A percentile compares a stretch with the other conserved stretches of the same genome.
Conservation (phyloP, 2,797 vertebrate species). For the Silurus aristotelis region DNA sequence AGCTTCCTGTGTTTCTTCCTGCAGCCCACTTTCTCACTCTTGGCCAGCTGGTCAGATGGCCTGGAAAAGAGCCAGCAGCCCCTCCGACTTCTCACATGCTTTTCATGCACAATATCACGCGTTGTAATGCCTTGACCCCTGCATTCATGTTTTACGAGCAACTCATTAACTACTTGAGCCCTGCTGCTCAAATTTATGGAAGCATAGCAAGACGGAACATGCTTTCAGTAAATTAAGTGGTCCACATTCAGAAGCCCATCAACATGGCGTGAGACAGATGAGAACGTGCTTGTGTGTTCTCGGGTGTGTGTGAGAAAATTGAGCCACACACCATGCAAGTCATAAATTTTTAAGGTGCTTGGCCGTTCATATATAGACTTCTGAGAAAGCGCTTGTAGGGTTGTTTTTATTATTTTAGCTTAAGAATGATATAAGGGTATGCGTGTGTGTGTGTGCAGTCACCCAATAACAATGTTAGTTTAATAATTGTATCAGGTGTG, state of each 20-base stretch:
- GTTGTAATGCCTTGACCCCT: conserved; percentile 71
- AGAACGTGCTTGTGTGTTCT: conserved; percentile 37
- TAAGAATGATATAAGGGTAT: neutral
- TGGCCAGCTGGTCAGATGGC: conserved; percentile 55
- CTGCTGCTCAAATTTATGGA: conserved; percentile 71
- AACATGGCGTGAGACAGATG: conserved; percentile 30
- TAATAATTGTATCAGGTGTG: neutral
- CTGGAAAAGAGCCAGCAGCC: conserved; percentile 55
- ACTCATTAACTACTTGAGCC: conserved; percentile 74
- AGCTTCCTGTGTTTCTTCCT: conserved; percentile 30
- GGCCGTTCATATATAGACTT: conserved; percentile 24
- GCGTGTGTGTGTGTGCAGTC: neutral
- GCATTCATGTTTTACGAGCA: conserved; percentile 74
- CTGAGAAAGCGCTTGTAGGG: neutral
- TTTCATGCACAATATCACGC: conserved; percentile 74
- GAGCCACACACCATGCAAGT: conserved; percentile 31
- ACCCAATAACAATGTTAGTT: neutral
- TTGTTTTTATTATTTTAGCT: conserved; percentile 1
- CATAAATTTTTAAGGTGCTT: conserved; percentile 24
- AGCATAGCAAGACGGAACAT: conserved; percentile 52
- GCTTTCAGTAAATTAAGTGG: conserved; percentile 57
- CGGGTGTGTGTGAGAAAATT: conserved; percentile 25
- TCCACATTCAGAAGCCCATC: conserved; percentile 50
- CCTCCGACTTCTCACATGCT: conserved; percentile 70
- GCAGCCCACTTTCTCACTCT: conserved; percentile 38